Evolutionary conservation across 2,797 vertebrate species (phyloP).

Genomic region (Hippocampus kuda): DNA sequence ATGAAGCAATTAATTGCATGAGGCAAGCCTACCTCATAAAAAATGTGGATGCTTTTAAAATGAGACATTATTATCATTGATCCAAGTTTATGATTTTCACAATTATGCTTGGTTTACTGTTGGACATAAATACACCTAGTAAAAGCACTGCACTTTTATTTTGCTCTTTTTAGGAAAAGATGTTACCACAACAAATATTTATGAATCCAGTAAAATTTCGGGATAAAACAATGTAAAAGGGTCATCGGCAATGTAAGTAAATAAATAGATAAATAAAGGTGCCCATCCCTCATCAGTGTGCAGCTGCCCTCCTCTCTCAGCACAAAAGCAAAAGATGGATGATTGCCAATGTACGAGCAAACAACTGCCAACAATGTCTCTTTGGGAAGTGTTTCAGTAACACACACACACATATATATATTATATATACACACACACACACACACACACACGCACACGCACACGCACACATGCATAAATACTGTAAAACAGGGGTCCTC

Average conservation of each 20-base stretch:
- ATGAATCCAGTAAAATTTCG: neutral
- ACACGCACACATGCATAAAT: too few relatives aligned
- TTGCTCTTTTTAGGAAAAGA: neutral
- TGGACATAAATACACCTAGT: neutral
- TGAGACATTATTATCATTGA: neutral
- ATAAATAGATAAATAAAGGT: constrained; percentile 35
- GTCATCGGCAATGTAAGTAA: constrained; percentile 27
- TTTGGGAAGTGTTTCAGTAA: constrained; percentile 25
- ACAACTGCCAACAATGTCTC: constrained; percentile 35
- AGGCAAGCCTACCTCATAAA: neutral
- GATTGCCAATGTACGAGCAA: constrained; percentile 37
- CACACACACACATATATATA: too few relatives aligned
- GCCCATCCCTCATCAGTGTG: constrained; percentile 23
- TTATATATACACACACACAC: too few relatives aligned
- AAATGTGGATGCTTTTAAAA: neutral
- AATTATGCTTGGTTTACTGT: neutral
- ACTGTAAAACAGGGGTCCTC: too few relatives aligned
- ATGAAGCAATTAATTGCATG: neutral
- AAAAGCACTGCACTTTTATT: neutral
- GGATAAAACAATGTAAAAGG: constrained; percentile 22
- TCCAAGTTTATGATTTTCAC: neutral
- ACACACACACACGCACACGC: too few relatives aligned
- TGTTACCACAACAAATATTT: neutral
- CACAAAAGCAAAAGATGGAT: constrained; percentile 25
- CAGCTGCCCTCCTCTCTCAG: constrained; percentile 28